These are phyloP conservation scores for Kuschelorhynchus macadamiae DNA, from an alignment of 2,888 invertebrate genomes.

Conservation along the genomic window DNA sequence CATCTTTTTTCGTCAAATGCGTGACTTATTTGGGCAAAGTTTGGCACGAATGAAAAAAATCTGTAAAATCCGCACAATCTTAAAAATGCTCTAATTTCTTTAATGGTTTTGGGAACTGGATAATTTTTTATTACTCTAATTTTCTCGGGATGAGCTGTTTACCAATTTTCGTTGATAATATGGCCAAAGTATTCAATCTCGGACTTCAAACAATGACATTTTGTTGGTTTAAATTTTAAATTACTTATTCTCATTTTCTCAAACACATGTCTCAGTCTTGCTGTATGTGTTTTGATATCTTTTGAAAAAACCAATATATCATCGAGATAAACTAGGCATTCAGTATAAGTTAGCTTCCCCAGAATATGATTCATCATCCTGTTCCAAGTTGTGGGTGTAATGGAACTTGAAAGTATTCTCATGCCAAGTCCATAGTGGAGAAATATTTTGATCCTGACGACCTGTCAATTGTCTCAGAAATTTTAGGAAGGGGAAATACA, in stretches of 20 bases:
- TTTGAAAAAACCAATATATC: conserved; percentile 19
- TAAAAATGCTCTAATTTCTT: conserved; percentile 20
- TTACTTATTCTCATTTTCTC: conserved; percentile 22
- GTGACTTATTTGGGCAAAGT: conserved; percentile 20
- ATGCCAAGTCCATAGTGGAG: too few relatives aligned
- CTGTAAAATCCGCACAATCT: conserved; percentile 21
- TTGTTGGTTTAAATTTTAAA: conserved; percentile 51
- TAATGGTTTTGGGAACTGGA: conserved; percentile 19
- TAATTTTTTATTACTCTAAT: conserved; percentile 19
- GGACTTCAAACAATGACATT: conserved; percentile 48
- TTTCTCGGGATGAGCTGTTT: conserved; percentile 20
- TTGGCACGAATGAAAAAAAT: conserved; percentile 3
- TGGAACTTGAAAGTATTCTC: too few relatives aligned
- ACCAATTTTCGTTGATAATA: conserved; percentile 10
- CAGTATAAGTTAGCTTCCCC: conserved; percentile 51
- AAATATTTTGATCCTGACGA: too few relatives aligned
- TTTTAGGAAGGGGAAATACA: too few relatives aligned
- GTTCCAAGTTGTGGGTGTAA: conserved; percentile 60
- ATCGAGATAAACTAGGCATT: conserved; percentile 41
- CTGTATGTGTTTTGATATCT: conserved; percentile 14
- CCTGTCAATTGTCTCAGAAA: too few relatives aligned
- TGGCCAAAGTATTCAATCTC: conserved; percentile 52
- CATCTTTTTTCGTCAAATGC: conserved; percentile 21
- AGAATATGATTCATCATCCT: too few relatives aligned
- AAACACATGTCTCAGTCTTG: conserved; percentile 23